Evolutionary conservation across 2,113 vertebrate genomes (phyloP).

Genomic region (Chrysochloris asiatica): DNA sequence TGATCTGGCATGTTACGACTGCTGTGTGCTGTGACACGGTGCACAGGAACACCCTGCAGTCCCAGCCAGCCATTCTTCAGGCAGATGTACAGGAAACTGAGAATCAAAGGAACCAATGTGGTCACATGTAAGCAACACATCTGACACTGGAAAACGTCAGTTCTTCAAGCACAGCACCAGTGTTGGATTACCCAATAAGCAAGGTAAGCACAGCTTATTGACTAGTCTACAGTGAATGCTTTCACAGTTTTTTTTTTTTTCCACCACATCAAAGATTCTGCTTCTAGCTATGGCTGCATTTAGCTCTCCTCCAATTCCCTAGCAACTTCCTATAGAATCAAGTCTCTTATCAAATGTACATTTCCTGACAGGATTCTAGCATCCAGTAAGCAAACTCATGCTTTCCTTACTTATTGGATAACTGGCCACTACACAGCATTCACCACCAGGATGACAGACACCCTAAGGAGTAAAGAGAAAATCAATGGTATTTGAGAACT

Average conservation of each 20-base stretch:
- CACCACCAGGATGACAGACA: conserved; percentile 48
- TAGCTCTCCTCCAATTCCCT: background rate
- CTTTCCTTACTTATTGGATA: background rate
- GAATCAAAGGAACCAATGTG: conserved; percentile 57
- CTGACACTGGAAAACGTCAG: background rate
- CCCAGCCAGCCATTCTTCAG: conserved; percentile 54
- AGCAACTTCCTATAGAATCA: background rate
- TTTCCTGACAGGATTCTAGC: background rate
- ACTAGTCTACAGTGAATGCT: background rate
- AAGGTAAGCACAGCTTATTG: background rate
- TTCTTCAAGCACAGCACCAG: conserved; percentile 9
- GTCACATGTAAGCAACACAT: conserved; percentile 55
- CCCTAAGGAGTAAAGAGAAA: conserved; percentile 29
- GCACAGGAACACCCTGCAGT: background rate
- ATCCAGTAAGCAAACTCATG: background rate
- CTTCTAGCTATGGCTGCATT: background rate
- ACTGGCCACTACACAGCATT: background rate
- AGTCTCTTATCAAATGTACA: background rate
- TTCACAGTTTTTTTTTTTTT: background rate
- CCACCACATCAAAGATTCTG: background rate
- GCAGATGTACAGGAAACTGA: conserved; percentile 70
- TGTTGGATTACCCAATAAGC: background rate
- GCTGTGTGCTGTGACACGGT: background rate
- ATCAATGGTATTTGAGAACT: conserved; percentile 32
- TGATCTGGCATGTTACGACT: background rate